phyloP scores from a whole-genome alignment of 2,113 vertebrate species.

The Tympanuchus pallidicinctus region DNA sequence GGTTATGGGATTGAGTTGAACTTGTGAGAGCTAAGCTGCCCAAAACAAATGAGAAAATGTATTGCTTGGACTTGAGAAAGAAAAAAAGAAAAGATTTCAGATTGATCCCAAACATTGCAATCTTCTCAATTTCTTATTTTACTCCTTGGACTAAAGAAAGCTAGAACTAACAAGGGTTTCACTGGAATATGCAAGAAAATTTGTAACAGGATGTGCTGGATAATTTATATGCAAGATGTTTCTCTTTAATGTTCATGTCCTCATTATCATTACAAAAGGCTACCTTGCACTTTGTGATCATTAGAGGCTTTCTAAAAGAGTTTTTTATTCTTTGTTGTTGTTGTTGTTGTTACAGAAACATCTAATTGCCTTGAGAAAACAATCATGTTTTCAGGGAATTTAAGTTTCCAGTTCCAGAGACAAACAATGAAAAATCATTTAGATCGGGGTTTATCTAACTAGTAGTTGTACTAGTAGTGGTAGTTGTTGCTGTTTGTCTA shows the following conservation, averaged over 20 bases:
- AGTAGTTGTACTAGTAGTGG: background rate
- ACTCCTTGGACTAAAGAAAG: background rate
- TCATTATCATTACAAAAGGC: background rate
- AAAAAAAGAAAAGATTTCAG: background rate
- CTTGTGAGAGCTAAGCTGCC: constrained; percentile 15
- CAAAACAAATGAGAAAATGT: background rate
- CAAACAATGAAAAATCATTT: background rate
- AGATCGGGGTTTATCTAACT: background rate
- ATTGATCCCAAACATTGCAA: background rate
- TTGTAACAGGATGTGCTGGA: background rate
- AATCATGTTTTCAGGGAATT: background rate
- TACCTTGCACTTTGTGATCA: background rate
- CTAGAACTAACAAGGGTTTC: background rate
- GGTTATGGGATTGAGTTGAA: background rate
- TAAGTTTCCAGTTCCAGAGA: background rate
- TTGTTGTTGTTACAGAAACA: background rate
- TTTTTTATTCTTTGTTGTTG: background rate
- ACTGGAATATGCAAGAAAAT: background rate
- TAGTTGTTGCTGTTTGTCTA: background rate
- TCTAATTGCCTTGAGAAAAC: background rate
- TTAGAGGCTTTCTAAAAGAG: background rate
- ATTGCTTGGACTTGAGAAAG: background rate
- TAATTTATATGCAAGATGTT: background rate
- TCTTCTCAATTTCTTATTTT: background rate
- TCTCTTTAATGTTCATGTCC: background rate